Base-by-base conservation (phyloP, 2,797 vertebrate species). In the Anguilla anguilla region DNA sequence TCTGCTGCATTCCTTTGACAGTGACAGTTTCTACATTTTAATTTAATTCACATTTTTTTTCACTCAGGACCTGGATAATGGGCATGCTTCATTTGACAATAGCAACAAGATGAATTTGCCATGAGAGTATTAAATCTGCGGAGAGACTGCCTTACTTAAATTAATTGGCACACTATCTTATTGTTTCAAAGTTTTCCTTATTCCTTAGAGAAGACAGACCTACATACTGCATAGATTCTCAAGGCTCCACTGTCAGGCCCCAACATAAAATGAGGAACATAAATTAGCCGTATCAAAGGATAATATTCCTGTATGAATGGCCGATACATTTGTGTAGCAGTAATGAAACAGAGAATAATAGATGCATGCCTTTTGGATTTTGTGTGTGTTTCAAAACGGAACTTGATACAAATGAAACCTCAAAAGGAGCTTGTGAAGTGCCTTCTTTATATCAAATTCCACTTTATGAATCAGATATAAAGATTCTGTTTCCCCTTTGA, bases 71-170 rank as follows among this genome's bases (percentile, higher is more conserved):
- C 25, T 25, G 79, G 86, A n/a, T n/a, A 83, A 87, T 55, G 59
- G 59, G 59, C 79, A 83, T 35, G 19, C 49, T 83, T 87, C 35
- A 67, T 87, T 64, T 83, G 86, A 87, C 77, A 83, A 64, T 79
- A 67, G 55, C 39, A 19, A 43, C 77, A 61, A 61, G 79, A 83
- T 83, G 72, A 86, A 55, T 86, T 46, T 43, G 35, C 84, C 57
- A n/a, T 67, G 35, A 64, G 35, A 85, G 57, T 13, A 74, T 51
- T 53, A 55, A 86, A 72, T n/a, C 39, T 55, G 69, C 86, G 46
- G 53, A 86, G 64, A 51, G 46, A 49, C 64, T 46, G 31, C 15
- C 85, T 51, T 86, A 72, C 67, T 86, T 53, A 51, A 53, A 64
- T 86, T 72, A 74, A 86, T 77, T 86, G 67, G 64, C 43, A 31